phyloP scores from a whole-genome alignment of 2,113 vertebrate genomes.

The Alectura lathami region DNA sequence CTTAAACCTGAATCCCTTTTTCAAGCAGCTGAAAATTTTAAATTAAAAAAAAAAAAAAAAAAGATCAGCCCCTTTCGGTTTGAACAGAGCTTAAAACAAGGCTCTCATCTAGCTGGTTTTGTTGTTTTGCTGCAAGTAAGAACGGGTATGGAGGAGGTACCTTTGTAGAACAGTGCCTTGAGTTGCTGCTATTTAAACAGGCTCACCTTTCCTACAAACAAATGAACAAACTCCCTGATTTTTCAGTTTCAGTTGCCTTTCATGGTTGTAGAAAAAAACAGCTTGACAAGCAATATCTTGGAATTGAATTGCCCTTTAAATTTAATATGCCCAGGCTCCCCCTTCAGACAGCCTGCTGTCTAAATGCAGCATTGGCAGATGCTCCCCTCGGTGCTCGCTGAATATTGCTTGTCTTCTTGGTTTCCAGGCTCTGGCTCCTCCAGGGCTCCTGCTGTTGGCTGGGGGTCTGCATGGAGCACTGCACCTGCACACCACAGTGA shows the following conservation, averaged over 20 bases:
- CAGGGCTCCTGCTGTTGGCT: not conserved
- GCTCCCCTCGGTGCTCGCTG: not conserved
- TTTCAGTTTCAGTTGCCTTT: constrained; percentile 10
- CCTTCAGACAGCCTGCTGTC: constrained; percentile 33
- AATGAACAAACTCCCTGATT: not conserved
- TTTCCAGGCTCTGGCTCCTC: not conserved
- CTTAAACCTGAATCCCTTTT: not conserved
- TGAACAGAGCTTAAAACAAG: not conserved
- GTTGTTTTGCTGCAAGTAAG: not conserved
- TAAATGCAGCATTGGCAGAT: constrained; percentile 3
- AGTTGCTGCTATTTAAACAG: not conserved
- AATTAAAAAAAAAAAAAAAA: not conserved
- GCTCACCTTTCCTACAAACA: not conserved
- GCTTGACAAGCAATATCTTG: constrained; percentile 2
- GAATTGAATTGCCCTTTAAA: constrained; percentile 53
- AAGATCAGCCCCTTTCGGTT: not conserved
- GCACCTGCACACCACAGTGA: not conserved
- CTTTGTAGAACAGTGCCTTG: not conserved
- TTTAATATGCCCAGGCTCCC: not conserved
- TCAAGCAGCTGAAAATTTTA: not conserved
- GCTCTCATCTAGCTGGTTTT: not conserved
- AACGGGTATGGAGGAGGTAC: not conserved
- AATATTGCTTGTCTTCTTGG: not conserved
- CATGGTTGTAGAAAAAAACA: not conserved
- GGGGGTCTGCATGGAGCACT: not conserved